phyloP scores from a whole-genome alignment of 2,797 vertebrate genomes.

The Merluccius polli region DNA sequence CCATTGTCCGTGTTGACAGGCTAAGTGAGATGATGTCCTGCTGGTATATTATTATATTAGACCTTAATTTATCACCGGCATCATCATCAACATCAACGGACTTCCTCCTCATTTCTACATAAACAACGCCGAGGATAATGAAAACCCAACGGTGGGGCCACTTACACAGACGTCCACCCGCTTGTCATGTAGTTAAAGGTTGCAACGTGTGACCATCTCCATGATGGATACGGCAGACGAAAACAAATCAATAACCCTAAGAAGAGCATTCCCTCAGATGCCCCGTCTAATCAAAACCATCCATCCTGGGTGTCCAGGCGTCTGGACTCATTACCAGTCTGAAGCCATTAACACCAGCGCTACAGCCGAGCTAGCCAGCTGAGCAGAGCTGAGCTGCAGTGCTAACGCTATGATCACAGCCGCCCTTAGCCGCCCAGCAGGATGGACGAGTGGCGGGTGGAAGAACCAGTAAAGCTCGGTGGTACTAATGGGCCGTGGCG shows the following conservation, averaged over 20 bases:
- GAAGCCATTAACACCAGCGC: conserved; percentile 52
- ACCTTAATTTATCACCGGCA: neutral
- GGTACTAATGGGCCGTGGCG: conserved; percentile 73
- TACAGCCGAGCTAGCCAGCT: conserved; percentile 47
- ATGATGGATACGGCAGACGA: conserved; percentile 54
- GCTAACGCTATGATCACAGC: conserved; percentile 46
- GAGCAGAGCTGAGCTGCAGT: conserved; percentile 51
- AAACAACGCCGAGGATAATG: conserved; percentile 39
- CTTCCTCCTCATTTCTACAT: conserved; percentile 26
- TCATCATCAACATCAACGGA: conserved; percentile 6
- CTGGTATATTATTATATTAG: too few relatives aligned
- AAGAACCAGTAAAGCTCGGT: conserved; percentile 60
- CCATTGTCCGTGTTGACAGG: too few relatives aligned
- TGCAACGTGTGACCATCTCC: conserved; percentile 43
- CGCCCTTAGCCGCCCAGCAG: conserved; percentile 45
- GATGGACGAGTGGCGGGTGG: conserved; percentile 57
- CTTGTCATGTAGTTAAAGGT: conserved; percentile 25
- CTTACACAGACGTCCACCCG: conserved; percentile 39
- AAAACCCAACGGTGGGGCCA: conserved; percentile 33
- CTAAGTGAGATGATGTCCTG: too few relatives aligned
- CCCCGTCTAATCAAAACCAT: conserved; percentile 70
- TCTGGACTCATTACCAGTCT: conserved; percentile 59
- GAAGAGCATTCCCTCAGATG: conserved; percentile 54
- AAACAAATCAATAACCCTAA: conserved; percentile 66
- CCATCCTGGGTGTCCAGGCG: conserved; percentile 61